Evolutionary conservation across 2,888 invertebrate species (phyloP), one percentile per base, ranked within the genome.

Genomic region (Synergus gifuensis): DNA sequence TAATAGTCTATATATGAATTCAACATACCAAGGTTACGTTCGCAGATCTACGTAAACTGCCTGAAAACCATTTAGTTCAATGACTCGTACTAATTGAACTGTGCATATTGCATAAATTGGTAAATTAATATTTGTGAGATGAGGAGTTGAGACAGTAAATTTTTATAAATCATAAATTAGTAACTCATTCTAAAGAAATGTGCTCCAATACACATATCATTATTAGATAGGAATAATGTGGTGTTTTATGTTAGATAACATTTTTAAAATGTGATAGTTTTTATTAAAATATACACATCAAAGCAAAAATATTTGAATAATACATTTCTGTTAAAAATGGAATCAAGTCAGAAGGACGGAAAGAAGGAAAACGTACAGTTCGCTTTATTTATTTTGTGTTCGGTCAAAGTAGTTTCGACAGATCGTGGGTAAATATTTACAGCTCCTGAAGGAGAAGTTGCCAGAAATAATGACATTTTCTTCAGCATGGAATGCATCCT

Each of bases 361-460:
- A 18, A 11, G 28, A 46, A 44, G 67, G 44, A 64, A 64, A 49
- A 16, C 28, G 3, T 28, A 28, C 28, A 49, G 49, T 4, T 14
- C 49, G 49, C 49, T 16, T 16, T 67, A 67, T 67, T 67, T 46
- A 67, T 44, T 67, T 67, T 44, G 18, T 44, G 22, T 67, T 46
- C 22, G 12, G 18, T 67, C 46, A 28, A 42, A 67, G 44, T 44
- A 67, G 46, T 46, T 67, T 18, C 67, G 67, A 67, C 67, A 46
- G 67, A 67, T 46, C 67, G 46, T 67, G 67, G 44, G 67, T 44
- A 67, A 67, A 67, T 67, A 46, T 67, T 67, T 67, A 67, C 67
- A 67, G 49, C 16, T 16, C 5, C 49, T 49, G 62, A 63, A 62
- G 22, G 22, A 12, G 14, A 28, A 63, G 62, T 22, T 63, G 62